These are phyloP conservation scores for Siniperca chuatsi DNA, from an alignment of 2,113 vertebrate species.

Conservation along the genomic window DNA sequence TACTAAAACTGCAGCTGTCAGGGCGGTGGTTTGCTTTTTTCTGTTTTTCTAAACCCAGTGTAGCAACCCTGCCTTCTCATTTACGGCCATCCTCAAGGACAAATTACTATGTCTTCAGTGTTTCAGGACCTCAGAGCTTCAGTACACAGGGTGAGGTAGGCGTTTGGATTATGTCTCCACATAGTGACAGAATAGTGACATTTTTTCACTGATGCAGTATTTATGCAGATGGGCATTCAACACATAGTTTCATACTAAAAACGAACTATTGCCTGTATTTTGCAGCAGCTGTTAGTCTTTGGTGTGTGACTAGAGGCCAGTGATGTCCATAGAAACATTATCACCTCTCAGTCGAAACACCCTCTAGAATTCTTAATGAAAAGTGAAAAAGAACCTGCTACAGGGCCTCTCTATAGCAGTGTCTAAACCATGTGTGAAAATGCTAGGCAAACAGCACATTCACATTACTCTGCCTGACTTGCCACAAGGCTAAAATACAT, in stretches of 20 bases:
- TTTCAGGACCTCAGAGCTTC: slow-evolving; percentile 32
- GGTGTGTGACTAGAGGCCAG: slow-evolving; percentile 31
- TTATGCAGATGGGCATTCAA: slow-evolving; percentile 22
- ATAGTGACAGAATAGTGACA: slow-evolving; percentile 40
- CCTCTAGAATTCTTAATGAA: slow-evolving; percentile 67
- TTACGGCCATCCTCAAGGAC: slow-evolving; percentile 69
- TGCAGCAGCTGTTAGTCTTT: slow-evolving; percentile 13
- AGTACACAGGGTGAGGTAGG: slow-evolving; percentile 41
- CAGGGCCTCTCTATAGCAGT: slow-evolving; percentile 23
- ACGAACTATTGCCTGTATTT: slow-evolving; percentile 25
- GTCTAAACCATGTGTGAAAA: slow-evolving; percentile 61
- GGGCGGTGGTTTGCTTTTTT: slow-evolving; percentile 16
- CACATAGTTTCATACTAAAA: slow-evolving; percentile 1
- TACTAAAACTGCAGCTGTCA: slow-evolving; percentile 43
- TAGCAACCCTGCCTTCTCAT: slow-evolving; percentile 50
- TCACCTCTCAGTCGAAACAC: slow-evolving; percentile 57
- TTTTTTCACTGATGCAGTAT: slow-evolving; percentile 15
- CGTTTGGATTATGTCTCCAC: slow-evolving; percentile 25
- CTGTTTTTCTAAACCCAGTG: slow-evolving; percentile 34
- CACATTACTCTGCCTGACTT: slow-evolving; percentile 57
- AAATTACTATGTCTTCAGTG: slow-evolving; percentile 71
- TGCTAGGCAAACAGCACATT: slow-evolving; percentile 27
- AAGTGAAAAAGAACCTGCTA: slow-evolving; percentile 52
- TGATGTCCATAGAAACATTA: slow-evolving; percentile 51
- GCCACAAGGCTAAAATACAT: slow-evolving; percentile 54